These are phyloP conservation scores for Limenitis camilla DNA, from an alignment of 2,888 invertebrate genomes.

Conservation along the genomic window DNA sequence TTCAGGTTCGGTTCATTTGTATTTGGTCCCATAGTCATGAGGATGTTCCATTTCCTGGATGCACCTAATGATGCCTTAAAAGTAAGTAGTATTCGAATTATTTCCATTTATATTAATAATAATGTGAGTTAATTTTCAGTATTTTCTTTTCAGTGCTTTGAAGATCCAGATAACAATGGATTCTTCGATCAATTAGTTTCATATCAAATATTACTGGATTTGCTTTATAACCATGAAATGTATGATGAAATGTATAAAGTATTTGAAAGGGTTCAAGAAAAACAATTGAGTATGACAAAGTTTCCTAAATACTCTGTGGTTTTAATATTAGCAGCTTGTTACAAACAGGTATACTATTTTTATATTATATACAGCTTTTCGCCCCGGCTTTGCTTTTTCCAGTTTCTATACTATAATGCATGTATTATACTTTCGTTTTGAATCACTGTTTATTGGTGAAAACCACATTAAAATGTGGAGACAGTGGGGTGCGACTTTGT, in stretches of 20 bases:
- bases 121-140: background rate
- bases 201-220: slow-evolving; percentile 80
- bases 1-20: slow-evolving; percentile 84
- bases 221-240: slow-evolving; percentile 76
- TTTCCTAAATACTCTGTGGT: slow-evolving; percentile 81
- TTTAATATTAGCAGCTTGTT: slow-evolving; percentile 81
- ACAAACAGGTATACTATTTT: slow-evolving; percentile 78
- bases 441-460: no score
- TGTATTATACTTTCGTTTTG: no score
- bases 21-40: slow-evolving; percentile 89
- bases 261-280: slow-evolving; percentile 76
- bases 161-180: slow-evolving; percentile 73
- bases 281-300: slow-evolving; percentile 76
- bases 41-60: slow-evolving; percentile 82
- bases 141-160: slow-evolving; percentile 70
- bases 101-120: background rate
- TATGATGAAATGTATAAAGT: slow-evolving; percentile 73
- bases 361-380: background rate
- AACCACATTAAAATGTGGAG: no score
- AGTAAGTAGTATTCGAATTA: slow-evolving; percentile 37
- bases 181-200: slow-evolving; percentile 83
- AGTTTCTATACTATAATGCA: no score
- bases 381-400: no score
- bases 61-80: slow-evolving; percentile 79
- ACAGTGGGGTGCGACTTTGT: no score